Evolutionary conservation across 2,888 invertebrate species (phyloP).

Genomic region (Leptinotarsa tumamoca): DNA sequence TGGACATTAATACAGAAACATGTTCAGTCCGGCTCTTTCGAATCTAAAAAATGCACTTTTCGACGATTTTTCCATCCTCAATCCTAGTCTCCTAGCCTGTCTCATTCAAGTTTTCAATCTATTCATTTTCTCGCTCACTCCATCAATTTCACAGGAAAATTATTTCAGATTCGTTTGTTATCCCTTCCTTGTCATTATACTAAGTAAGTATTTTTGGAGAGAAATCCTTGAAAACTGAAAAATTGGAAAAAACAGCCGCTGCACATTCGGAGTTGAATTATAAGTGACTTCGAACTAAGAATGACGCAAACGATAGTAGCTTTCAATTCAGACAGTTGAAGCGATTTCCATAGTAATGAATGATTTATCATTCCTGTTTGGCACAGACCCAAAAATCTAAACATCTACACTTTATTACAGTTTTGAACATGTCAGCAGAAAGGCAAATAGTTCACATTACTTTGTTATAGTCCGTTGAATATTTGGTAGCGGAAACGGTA

Average conservation of each 20-base stretch:
- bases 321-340: constrained; percentile 5
- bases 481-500: neutral
- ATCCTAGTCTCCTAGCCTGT: too few relatives aligned
- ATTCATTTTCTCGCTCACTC: too few relatives aligned
- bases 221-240: neutral
- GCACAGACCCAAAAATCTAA: neutral
- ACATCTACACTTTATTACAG: constrained; percentile 4
- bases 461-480: neutral
- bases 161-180: too few relatives aligned
- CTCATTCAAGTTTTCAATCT: too few relatives aligned
- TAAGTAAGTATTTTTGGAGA: neutral
- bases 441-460: neutral
- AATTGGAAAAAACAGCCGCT: neutral
- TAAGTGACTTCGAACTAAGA: neutral
- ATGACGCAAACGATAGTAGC: constrained; percentile 6
- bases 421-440: neutral
- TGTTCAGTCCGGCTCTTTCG: too few relatives aligned
- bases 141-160: too few relatives aligned
- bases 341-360: neutral
- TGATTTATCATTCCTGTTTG: constrained; percentile 13
- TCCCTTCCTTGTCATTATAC: neutral
- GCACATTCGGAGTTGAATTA: neutral
- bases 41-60: too few relatives aligned
- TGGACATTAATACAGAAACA: too few relatives aligned
- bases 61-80: too few relatives aligned